Evolutionary conservation across 1,140 invertebrate genomes (phyloP).

Genomic region (Limonius californicus): DNA sequence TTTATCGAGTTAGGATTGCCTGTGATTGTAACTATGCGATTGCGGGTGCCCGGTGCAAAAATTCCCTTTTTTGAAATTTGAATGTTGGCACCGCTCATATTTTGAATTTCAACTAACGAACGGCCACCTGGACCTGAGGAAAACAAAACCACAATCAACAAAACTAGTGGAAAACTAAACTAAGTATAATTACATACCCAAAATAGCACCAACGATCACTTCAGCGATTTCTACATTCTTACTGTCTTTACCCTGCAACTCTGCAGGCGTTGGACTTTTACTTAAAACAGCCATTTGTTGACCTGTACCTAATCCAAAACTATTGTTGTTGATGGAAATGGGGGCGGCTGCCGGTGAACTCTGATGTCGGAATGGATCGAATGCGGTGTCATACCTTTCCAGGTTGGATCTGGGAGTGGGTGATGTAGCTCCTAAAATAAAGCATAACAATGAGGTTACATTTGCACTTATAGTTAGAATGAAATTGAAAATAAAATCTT

Average conservation of each 20-base stretch:
- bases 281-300: constrained; percentile 74
- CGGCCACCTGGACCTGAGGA: constrained; percentile 84
- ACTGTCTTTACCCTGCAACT: constrained; percentile 65
- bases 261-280: constrained; percentile 81
- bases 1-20: constrained; percentile 82
- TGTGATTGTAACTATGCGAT: constrained; percentile 94
- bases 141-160: constrained; percentile 9
- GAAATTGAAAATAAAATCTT: no score
- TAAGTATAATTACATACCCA: constrained; percentile 57
- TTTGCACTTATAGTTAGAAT: not conserved
- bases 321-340: constrained; percentile 70
- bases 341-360: constrained; percentile 64
- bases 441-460: no score
- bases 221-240: constrained; percentile 92
- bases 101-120: constrained; percentile 94
- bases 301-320: constrained; percentile 72
- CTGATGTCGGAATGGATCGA: constrained; percentile 70
- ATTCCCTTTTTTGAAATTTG: constrained; percentile 98
- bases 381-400: constrained; percentile 67
- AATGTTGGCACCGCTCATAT: constrained; percentile 93
- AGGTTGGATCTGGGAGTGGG: constrained; percentile 61
- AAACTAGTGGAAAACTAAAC: no score
- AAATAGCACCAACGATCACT: constrained; percentile 93
- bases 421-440: constrained; percentile 52
- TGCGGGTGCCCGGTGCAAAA: constrained; percentile 92